Base-by-base conservation (phyloP, 2,113 vertebrate genomes). In the Elachura formosa region DNA sequence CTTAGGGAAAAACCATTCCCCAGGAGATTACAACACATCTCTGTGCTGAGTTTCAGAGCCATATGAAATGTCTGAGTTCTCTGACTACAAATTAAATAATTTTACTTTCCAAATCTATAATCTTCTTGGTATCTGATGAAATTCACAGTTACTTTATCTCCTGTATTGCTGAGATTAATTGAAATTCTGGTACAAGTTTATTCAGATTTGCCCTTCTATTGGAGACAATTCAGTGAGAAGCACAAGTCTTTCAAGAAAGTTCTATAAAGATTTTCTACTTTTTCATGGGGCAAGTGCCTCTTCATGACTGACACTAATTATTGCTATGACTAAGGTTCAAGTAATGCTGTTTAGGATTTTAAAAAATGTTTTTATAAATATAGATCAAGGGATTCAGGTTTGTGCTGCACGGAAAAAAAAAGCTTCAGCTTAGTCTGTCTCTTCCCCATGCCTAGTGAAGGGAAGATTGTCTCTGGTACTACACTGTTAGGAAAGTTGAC, bases 351-450 rank as follows among this genome's bases (percentile, higher is more conserved):
- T 46, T 20, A 29, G 9, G 2, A 9, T 45, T 34, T 59, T 6
- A 12, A n/a, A n/a, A n/a, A n/a, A 23, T 40, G 3, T 40, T 86
- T 74, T 62, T 58, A 46, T 1, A 0, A 6, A 18, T 38, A 23
- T 7, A 69, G 24, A 19, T 74, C 11, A 51, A 81, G 7, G 5
- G 28, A 56, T 72, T 77, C 34, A 58, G 3, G 12, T 41, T 10
- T 1, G 0, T 22, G 13, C 9, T 68, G 31, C 13, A 31, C 8
- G 23, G 41, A 63, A 72, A 33, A 74, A 73, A 38, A 43, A 43
- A 13, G 0, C 14, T 81, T 87, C 9, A 21, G 1, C 14, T 84
- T 1, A 0, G 4, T 69, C 25, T 81, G 24, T 15, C 5, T 74
- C 20, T 78, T 69, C 8, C 15, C 62, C 26, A 11, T 3, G 6